Evolutionary conservation across 2,888 invertebrate genomes (phyloP).

Genomic region (Lasioglossum calceatum): DNA sequence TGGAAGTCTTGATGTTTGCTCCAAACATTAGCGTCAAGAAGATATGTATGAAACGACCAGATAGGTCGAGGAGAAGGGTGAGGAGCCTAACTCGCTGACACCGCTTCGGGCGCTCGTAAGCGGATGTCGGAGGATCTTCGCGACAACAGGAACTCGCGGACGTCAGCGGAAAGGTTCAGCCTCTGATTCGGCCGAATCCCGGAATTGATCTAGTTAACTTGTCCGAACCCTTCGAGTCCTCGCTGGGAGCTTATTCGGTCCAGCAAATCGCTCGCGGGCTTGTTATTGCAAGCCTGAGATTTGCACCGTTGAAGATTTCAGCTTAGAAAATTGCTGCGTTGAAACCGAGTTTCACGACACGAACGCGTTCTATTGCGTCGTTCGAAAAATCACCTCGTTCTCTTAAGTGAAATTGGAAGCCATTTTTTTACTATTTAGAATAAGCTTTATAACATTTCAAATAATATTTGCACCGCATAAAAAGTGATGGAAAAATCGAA

Average conservation of each 20-base stretch:
- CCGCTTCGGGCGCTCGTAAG: neutral
- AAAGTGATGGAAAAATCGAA: no score
- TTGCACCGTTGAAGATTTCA: neutral
- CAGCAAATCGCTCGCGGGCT: neutral
- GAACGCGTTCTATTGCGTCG: neutral
- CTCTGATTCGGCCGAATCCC: constrained; percentile 11
- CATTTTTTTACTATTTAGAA: no score
- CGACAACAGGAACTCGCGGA: neutral
- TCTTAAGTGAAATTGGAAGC: no score
- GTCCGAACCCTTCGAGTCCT: neutral
- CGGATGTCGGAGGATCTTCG: neutral
- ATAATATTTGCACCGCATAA: no score
- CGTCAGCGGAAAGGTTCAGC: constrained; percentile 11
- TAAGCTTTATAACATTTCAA: no score
- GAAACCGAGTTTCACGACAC: neutral
- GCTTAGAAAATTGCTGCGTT: neutral
- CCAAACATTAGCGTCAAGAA: neutral
- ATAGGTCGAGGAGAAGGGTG: neutral
- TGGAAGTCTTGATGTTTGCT: neutral
- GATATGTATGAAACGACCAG: neutral
- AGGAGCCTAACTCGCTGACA: neutral
- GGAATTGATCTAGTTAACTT: constrained; percentile 10
- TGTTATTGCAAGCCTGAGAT: neutral
- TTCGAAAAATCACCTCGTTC: no score
- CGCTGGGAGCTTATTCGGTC: neutral